Evolutionary conservation across 2,888 invertebrate genomes (phyloP).

Genomic region (Saturnia pavonia): DNA sequence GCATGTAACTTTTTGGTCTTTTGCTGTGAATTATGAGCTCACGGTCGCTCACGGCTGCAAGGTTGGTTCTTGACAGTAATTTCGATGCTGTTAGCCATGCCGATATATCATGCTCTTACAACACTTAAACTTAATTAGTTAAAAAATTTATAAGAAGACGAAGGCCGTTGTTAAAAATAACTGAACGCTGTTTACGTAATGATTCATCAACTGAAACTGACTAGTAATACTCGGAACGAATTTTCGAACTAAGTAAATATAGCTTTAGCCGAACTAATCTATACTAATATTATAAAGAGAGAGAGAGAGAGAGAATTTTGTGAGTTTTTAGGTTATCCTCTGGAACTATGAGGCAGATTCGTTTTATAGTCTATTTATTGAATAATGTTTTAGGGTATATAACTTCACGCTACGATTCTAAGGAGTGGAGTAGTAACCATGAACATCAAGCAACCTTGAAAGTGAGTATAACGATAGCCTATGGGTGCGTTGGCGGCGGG

Average conservation of each 20-base stretch:
- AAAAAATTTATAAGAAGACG: slow-evolving; percentile 34
- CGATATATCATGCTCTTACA: slow-evolving; percentile 43
- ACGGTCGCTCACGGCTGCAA: slow-evolving; percentile 31
- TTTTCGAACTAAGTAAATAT: background rate
- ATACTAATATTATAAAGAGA: too few relatives aligned
- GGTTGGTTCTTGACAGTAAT: slow-evolving; percentile 45
- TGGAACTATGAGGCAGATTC: too few relatives aligned
- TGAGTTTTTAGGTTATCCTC: too few relatives aligned
- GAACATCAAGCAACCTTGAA: too few relatives aligned
- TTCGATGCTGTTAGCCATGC: slow-evolving; percentile 41
- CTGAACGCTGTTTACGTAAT: slow-evolving; percentile 37
- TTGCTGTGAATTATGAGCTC: slow-evolving; percentile 41
- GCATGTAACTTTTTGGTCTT: slow-evolving; percentile 35
- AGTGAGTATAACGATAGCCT: too few relatives aligned
- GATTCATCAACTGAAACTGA: slow-evolving; percentile 36
- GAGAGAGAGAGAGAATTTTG: too few relatives aligned
- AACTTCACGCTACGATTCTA: too few relatives aligned
- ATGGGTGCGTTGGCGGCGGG: too few relatives aligned
- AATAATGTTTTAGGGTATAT: too few relatives aligned
- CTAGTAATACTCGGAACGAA: background rate
- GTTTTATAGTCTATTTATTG: too few relatives aligned
- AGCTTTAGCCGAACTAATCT: background rate
- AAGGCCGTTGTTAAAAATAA: slow-evolving; percentile 48
- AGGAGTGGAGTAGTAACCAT: too few relatives aligned
- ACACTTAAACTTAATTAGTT: slow-evolving; percentile 46